Evolutionary conservation across 1,140 invertebrate species (phyloP).

Genomic region (Cotesia typhae): DNA sequence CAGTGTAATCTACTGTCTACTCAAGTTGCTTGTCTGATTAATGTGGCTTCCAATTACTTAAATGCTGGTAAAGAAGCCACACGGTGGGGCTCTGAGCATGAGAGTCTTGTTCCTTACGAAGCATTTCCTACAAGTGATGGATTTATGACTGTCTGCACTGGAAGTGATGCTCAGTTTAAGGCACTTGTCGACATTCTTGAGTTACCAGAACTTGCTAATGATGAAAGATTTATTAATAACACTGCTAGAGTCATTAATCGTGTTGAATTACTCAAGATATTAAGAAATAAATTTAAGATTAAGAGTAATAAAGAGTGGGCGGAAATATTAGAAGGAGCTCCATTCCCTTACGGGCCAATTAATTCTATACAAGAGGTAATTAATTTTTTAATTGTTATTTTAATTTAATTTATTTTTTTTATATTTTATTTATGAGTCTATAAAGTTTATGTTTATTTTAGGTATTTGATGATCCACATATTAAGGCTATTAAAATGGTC

Average conservation of each 20-base stretch:
- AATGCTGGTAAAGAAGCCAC: conserved; percentile 82
- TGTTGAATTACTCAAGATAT: conserved; percentile 71
- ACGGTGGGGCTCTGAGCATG: conserved; percentile 90
- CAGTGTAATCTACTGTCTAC: conserved; percentile 94
- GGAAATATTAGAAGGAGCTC: conserved; percentile 73
- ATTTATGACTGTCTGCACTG: conserved; percentile 85
- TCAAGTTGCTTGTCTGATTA: conserved; percentile 88
- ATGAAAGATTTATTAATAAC: conserved; percentile 79
- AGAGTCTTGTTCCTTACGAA: conserved; percentile 95
- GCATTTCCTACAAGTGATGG: conserved; percentile 84
- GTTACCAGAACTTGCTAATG: conserved; percentile 69
- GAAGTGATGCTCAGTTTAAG: conserved; percentile 80
- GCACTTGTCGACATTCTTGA: conserved; percentile 75
- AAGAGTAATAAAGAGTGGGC: conserved; percentile 84
- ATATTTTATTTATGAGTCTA: conserved; percentile 18
- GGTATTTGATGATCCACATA: conserved; percentile 89
- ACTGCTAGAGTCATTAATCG: conserved; percentile 80
- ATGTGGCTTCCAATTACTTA: conserved; percentile 90
- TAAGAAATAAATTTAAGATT: conserved; percentile 71
- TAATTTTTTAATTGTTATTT: conserved; percentile 9
- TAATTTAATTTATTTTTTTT: too few species aligned
- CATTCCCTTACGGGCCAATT: conserved; percentile 90
- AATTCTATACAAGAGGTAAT: conserved; percentile 80
- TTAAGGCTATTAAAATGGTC: conserved; percentile 78
- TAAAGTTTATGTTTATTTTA: conserved; percentile 40